phyloP scores from a whole-genome alignment of 2,888 invertebrate genomes.

The Bedellia somnulentella region DNA sequence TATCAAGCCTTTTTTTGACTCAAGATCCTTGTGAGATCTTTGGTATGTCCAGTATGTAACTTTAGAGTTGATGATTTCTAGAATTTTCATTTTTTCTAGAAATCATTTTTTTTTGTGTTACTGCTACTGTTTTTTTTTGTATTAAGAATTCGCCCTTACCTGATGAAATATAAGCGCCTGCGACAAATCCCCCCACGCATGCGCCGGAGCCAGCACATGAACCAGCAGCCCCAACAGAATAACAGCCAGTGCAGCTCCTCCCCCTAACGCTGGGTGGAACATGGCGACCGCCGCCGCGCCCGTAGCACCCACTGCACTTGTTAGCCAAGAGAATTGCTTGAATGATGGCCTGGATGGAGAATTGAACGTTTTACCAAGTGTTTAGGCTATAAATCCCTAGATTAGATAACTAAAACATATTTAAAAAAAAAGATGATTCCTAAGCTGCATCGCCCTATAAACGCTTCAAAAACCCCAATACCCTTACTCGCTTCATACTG shows the following conservation, averaged over 20 bases:
- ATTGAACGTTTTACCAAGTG: neutral
- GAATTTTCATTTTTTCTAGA: too few species aligned
- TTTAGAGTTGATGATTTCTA: too few species aligned
- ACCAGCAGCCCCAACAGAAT: constrained; percentile 83
- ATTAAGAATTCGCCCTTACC: constrained; percentile 40
- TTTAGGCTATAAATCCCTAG: too few species aligned
- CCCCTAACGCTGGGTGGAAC: constrained; percentile 88
- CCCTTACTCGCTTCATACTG: too few species aligned
- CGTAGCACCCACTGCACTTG: constrained; percentile 80
- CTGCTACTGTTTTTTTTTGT: neutral
- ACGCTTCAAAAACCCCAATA: too few species aligned
- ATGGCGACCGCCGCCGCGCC: constrained; percentile 91
- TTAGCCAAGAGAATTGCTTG: constrained; percentile 94
- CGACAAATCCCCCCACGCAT: constrained; percentile 96
- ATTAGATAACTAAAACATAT: too few species aligned
- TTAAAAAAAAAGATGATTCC: too few species aligned
- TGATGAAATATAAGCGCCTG: constrained; percentile 99
- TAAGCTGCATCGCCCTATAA: too few species aligned
- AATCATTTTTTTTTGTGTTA: too few species aligned
- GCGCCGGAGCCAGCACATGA: constrained; percentile 86
- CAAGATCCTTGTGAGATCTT: too few species aligned
- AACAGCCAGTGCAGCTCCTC: constrained; percentile 83
- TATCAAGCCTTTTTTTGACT: too few species aligned
- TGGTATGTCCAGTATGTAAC: too few species aligned
- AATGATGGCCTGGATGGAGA: constrained; percentile 80